A percentile compares a stretch with the other conserved stretches of the same genome.
Conservation (phyloP, 2,113 vertebrate species). For the Meleagris gallopavo region DNA sequence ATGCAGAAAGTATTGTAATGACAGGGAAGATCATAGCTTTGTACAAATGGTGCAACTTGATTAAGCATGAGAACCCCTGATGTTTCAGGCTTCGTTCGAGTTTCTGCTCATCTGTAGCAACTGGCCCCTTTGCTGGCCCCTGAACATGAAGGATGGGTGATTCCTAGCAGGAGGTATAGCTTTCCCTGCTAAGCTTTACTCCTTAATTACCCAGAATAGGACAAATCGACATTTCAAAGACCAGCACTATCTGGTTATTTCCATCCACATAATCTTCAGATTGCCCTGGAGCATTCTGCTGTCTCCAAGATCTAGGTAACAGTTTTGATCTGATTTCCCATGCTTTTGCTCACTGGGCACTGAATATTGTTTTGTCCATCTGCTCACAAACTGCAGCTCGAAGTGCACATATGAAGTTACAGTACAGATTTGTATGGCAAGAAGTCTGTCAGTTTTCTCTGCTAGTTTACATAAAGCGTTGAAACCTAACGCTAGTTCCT, state of each 20-base stretch:
- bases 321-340: conserved; percentile 12
- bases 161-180: not conserved
- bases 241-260: conserved; percentile 13
- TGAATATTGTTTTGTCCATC: conserved; percentile 31
- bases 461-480: not conserved
- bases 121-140: not conserved
- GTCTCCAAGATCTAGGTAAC: conserved; percentile 11
- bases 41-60: not conserved
- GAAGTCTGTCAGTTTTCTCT: not conserved
- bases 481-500: not conserved
- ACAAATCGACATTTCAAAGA: not conserved
- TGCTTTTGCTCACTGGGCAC: not conserved
- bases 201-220: conserved; percentile 15
- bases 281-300: not conserved
- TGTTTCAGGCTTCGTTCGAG: not conserved
- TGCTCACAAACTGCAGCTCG: conserved; percentile 4
- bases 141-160: not conserved
- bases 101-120: not conserved
- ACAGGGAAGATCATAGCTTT: not conserved
- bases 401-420: not conserved
- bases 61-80: not conserved
- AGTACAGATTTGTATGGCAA: not conserved
- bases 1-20: not conserved
- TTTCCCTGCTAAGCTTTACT: not conserved
- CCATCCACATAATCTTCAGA: not conserved